Evolutionary conservation across 2,888 invertebrate species (phyloP).

Genomic region (Shargacucullia verbasci): DNA sequence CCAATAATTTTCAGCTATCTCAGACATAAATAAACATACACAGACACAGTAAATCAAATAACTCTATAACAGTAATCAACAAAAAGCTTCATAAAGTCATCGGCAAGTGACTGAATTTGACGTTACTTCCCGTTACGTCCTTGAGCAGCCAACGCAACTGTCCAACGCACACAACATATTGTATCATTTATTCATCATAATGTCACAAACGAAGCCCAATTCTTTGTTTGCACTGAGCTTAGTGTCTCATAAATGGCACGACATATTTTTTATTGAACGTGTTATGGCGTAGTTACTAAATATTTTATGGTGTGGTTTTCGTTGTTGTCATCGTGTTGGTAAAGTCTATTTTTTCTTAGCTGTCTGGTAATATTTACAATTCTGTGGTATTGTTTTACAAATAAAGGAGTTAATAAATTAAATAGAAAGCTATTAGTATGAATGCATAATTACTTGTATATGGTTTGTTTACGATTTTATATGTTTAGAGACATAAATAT

Average conservation of each 20-base stretch:
- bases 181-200: slow-evolving; percentile 69
- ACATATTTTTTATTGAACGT: slow-evolving; percentile 49
- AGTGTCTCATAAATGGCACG: slow-evolving; percentile 44
- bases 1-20: too few species aligned
- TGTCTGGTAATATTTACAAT: too few species aligned
- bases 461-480: too few species aligned
- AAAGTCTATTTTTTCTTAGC: too few species aligned
- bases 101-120: slow-evolving; percentile 45
- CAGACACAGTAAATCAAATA: slow-evolving; percentile 3
- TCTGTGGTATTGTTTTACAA: too few species aligned
- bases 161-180: slow-evolving; percentile 15
- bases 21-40: too few species aligned
- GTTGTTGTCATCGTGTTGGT: too few species aligned
- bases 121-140: slow-evolving; percentile 35
- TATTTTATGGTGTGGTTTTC: slow-evolving; percentile 28
- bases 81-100: slow-evolving; percentile 34
- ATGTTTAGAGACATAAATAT: too few species aligned
- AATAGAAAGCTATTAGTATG: too few species aligned
- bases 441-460: too few species aligned
- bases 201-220: slow-evolving; percentile 64
- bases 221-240: slow-evolving; percentile 60
- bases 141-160: slow-evolving; percentile 36
- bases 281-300: slow-evolving; percentile 36
- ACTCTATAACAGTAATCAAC: slow-evolving; percentile 26
- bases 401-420: too few species aligned